phyloP scores from a whole-genome alignment of 2,113 vertebrate species.

The Agelaius tricolor region DNA sequence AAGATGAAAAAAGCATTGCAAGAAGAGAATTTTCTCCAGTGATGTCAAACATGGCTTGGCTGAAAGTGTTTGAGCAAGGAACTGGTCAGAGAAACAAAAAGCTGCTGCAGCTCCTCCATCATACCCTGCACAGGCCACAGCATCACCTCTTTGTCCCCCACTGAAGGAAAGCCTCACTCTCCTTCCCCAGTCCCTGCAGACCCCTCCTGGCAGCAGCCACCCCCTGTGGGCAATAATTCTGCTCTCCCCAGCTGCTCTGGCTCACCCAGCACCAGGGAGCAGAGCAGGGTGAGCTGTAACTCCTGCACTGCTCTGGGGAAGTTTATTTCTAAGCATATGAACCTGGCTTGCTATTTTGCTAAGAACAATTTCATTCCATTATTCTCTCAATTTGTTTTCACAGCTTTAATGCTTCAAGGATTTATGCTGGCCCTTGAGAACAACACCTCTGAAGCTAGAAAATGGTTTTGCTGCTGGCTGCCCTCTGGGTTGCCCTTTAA shows the following conservation, averaged over 20 bases:
- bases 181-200: neutral
- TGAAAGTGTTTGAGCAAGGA: neutral
- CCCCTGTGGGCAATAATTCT: accelerated
- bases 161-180: neutral
- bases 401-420: slow-evolving; percentile 9
- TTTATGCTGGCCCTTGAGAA: slow-evolving; percentile 28
- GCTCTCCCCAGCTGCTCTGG: neutral
- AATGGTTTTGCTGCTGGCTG: slow-evolving; percentile 37
- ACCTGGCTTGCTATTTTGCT: neutral
- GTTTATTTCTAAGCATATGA: neutral
- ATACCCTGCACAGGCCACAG: neutral
- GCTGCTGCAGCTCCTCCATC: neutral
- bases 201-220: neutral
- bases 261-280: neutral
- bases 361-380: neutral
- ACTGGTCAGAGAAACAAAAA: neutral
- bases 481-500: neutral
- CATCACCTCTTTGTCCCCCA: neutral
- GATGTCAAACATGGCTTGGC: neutral
- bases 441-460: slow-evolving; percentile 17
- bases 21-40: neutral
- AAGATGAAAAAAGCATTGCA: neutral
- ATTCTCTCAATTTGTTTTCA: slow-evolving; percentile 24
- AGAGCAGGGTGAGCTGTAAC: neutral
- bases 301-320: neutral